Evolutionary conservation across 2,113 vertebrate genomes (phyloP).

Genomic region (Hemichromis elongatus): DNA sequence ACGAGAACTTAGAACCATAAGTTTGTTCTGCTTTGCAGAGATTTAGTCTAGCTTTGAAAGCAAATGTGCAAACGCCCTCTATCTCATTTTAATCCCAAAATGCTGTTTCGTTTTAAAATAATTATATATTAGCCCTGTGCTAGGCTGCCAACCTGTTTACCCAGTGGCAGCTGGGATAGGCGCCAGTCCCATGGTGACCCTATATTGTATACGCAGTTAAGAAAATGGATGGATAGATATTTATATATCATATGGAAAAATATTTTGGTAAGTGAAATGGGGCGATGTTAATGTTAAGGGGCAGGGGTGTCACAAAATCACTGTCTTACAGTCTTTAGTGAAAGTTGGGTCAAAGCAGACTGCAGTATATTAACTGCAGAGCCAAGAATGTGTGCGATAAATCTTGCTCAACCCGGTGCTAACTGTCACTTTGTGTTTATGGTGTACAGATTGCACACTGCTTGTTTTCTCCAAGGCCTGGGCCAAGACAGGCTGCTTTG

Average conservation of each 20-base stretch:
- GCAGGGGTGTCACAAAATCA: slow-evolving; percentile 23
- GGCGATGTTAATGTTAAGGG: slow-evolving; percentile 33
- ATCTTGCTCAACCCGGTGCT: slow-evolving; percentile 49
- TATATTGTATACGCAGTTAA: neutral
- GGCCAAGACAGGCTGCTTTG: slow-evolving; percentile 27
- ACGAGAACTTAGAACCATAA: slow-evolving; percentile 23
- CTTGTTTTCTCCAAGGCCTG: slow-evolving; percentile 44
- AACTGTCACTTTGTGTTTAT: slow-evolving; percentile 67
- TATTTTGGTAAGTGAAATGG: slow-evolving; percentile 35
- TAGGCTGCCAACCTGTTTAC: neutral
- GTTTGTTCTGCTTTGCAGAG: slow-evolving; percentile 12
- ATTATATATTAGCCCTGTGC: neutral
- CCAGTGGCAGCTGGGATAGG: neutral
- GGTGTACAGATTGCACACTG: slow-evolving; percentile 59
- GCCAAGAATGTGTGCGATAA: slow-evolving; percentile 57
- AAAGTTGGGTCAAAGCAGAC: slow-evolving; percentile 43
- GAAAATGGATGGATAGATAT: neutral
- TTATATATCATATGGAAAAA: slow-evolving; percentile 26
- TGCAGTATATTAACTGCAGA: slow-evolving; percentile 35
- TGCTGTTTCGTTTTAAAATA: neutral
- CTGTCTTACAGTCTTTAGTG: slow-evolving; percentile 31
- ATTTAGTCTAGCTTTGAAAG: slow-evolving; percentile 43
- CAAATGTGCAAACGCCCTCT: slow-evolving; percentile 28
- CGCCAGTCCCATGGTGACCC: neutral
- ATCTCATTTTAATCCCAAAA: slow-evolving; percentile 56